Percentiles rank a stretch among this genome's conserved stretches.
phyloP scores from a whole-genome alignment of 2,113 vertebrate species.

The Epinephelus fuscoguttatus region DNA sequence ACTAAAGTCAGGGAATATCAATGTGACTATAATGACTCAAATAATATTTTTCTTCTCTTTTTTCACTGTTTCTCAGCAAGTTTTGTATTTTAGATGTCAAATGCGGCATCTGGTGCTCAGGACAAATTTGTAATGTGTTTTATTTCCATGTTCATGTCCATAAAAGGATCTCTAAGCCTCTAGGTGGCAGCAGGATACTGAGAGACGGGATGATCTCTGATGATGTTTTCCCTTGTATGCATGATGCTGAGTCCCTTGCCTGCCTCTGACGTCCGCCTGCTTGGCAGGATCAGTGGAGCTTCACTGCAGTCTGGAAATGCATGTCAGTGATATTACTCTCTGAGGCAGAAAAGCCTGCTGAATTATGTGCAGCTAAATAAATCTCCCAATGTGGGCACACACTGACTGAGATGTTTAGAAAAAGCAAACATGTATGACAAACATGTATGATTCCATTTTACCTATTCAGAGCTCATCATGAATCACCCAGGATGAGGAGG shows the following conservation, averaged over 20 bases:
- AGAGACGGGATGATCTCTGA: slow-evolving; percentile 7
- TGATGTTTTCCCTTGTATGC: slow-evolving; percentile 24
- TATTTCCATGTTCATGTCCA: neutral
- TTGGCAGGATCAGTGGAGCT: slow-evolving; percentile 16
- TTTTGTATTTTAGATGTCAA: neutral
- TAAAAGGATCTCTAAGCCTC: slow-evolving; percentile 16
- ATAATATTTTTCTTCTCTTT: neutral
- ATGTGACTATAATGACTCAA: neutral
- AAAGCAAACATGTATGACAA: neutral
- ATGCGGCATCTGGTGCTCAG: neutral
- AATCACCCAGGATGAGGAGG: slow-evolving; percentile 43
- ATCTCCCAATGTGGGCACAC: neutral
- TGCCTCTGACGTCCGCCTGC: slow-evolving; percentile 54
- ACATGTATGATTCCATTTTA: slow-evolving; percentile 1
- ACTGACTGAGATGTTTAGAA: neutral
- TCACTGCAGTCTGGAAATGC: slow-evolving; percentile 61
- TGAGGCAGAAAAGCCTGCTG: slow-evolving; percentile 9
- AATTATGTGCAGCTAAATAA: slow-evolving; percentile 1
- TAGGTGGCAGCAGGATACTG: slow-evolving; percentile 72
- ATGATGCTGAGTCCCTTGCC: slow-evolving; percentile 45
- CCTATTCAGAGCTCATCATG: slow-evolving; percentile 18
- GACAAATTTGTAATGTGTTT: neutral
- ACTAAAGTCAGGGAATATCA: too few species aligned
- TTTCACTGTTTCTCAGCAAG: neutral
- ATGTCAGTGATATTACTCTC: slow-evolving; percentile 21